These are phyloP conservation scores for Napeogenes inachia DNA, from an alignment of 2,888 invertebrate species.

Conservation along the genomic window DNA sequence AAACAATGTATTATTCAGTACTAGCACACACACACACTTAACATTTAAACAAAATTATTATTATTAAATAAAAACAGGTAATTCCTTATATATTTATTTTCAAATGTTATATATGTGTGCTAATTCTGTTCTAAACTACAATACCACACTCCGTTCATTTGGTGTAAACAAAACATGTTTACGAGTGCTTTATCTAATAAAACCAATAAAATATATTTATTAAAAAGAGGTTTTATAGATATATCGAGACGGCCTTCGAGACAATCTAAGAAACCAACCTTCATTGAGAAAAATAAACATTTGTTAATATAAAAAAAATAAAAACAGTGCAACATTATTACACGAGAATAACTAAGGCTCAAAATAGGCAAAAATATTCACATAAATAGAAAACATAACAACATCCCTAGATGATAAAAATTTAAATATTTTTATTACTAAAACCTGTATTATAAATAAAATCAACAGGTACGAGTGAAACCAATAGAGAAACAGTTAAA, in stretches of 20 bases:
- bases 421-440: slow-evolving; percentile 19
- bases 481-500: slow-evolving; percentile 39
- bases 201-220: slow-evolving; percentile 3
- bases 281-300: background rate
- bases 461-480: slow-evolving; percentile 57
- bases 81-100: too few species aligned
- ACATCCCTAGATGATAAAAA: background rate
- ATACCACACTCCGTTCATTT: slow-evolving; percentile 19
- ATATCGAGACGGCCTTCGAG: too few species aligned
- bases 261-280: background rate
- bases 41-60: too few species aligned
- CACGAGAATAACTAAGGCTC: background rate
- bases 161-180: slow-evolving; percentile 14
- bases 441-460: slow-evolving; percentile 51
- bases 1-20: slow-evolving; percentile 45
- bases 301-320: background rate
- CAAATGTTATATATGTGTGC: background rate
- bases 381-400: slow-evolving; percentile 1
- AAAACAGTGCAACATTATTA: background rate
- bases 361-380: background rate
- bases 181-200: background rate
- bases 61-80: too few species aligned
- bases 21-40: slow-evolving; percentile 10
- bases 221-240: too few species aligned
- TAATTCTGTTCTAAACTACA: slow-evolving; percentile 5